These are phyloP conservation scores for Mastomys coucha DNA, from an alignment of 2,113 vertebrate species.

Conservation along the genomic window DNA sequence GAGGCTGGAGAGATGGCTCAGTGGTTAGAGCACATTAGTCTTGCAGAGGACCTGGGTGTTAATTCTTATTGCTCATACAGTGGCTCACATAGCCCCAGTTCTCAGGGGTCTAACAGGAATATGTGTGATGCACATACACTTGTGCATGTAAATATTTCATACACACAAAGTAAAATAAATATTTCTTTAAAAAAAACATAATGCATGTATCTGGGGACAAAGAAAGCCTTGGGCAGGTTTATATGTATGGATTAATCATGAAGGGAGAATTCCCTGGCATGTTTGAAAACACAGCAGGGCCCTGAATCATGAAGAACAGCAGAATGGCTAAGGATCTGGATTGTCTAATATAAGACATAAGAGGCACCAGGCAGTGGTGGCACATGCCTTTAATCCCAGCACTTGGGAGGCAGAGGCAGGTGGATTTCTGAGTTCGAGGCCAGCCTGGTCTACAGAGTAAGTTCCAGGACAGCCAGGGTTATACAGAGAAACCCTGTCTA, in stretches of 20 bases:
- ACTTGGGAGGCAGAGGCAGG: too few relatives aligned
- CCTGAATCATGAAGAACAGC: background rate
- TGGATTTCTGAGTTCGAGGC: too few relatives aligned
- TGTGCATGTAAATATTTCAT: background rate
- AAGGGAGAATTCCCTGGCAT: background rate
- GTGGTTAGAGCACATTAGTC: background rate
- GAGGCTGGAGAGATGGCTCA: background rate
- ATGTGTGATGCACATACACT: background rate
- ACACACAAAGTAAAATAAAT: background rate
- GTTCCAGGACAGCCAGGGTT: too few relatives aligned
- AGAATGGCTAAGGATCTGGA: background rate
- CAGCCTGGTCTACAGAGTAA: too few relatives aligned
- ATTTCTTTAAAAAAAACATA: background rate
- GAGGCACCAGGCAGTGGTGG: too few relatives aligned
- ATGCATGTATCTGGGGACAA: background rate
- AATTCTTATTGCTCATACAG: background rate
- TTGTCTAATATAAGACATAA: background rate
- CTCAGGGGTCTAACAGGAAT: background rate
- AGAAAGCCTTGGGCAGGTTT: background rate
- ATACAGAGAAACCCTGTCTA: too few relatives aligned
- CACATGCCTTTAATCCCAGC: too few relatives aligned
- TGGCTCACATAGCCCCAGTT: background rate
- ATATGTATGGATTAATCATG: background rate
- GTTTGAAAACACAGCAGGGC: background rate
- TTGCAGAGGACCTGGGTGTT: background rate